phyloP scores from a whole-genome alignment of 2,888 invertebrate genomes.

The Cantharis rufa region DNA sequence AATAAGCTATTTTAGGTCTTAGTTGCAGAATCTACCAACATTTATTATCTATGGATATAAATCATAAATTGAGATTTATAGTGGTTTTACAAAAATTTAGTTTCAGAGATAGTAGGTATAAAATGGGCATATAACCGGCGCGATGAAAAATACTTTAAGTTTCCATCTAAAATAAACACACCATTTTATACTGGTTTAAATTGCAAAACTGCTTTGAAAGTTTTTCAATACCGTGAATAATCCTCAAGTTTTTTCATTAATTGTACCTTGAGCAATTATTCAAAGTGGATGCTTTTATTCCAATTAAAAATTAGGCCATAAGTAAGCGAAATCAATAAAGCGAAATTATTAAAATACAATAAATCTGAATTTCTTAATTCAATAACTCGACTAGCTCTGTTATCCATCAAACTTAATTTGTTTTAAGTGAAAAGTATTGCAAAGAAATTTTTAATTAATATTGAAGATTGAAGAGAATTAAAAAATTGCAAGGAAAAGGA shows the following conservation, averaged over 20 bases:
- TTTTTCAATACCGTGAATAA: neutral
- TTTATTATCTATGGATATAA: too few species aligned
- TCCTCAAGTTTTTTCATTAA: neutral
- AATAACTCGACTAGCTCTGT: neutral
- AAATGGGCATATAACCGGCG: too few species aligned
- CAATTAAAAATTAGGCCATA: neutral
- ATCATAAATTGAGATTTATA: too few species aligned
- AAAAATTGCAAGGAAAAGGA: neutral
- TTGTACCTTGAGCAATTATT: neutral
- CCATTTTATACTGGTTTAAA: neutral
- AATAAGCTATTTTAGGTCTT: too few species aligned
- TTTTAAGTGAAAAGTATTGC: neutral
- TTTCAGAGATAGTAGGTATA: too few species aligned
- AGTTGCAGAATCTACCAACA: too few species aligned
- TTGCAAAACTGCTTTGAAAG: neutral
- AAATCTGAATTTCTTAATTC: neutral
- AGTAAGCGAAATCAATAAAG: neutral
- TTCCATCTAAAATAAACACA: too few species aligned
- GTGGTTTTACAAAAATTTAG: too few species aligned
- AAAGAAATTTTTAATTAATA: neutral
- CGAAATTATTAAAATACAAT: neutral
- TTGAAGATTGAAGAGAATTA: neutral
- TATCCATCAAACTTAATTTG: neutral
- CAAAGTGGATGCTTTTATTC: neutral
- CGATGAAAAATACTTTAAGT: too few species aligned